Evolutionary conservation across 2,113 vertebrate genomes (phyloP).

Genomic region (Erythrocercus mccallii): DNA sequence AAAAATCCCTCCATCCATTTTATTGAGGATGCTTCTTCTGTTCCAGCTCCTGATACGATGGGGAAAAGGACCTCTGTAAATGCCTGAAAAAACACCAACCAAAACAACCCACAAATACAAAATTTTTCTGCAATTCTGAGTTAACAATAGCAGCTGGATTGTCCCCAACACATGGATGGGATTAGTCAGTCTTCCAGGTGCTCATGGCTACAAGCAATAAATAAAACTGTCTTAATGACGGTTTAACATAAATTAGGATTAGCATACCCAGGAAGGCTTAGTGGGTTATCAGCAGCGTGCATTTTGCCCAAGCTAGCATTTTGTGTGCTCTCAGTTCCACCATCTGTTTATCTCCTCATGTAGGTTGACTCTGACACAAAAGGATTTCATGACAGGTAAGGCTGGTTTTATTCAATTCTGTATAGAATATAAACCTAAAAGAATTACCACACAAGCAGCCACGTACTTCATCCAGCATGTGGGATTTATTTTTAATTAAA

Average conservation of each 20-base stretch:
- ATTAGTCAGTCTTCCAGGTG: constrained; percentile 39
- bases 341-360: background rate
- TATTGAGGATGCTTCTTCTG: background rate
- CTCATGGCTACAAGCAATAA: background rate
- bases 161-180: background rate
- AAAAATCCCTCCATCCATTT: background rate
- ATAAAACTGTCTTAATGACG: background rate
- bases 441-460: background rate
- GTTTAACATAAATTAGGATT: constrained; percentile 50
- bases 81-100: background rate
- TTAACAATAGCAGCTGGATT: background rate
- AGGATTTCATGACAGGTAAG: background rate
- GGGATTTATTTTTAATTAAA: background rate
- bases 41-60: background rate
- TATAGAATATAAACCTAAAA: background rate
- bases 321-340: background rate
- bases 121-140: background rate
- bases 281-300: background rate
- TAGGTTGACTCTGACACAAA: background rate
- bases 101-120: background rate
- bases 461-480: background rate
- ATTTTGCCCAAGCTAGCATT: background rate
- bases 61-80: background rate
- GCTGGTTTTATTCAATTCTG: background rate
- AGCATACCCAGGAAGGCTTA: background rate